Conservation (phyloP, 2,888 invertebrate species). For the Ligdia adustata region DNA sequence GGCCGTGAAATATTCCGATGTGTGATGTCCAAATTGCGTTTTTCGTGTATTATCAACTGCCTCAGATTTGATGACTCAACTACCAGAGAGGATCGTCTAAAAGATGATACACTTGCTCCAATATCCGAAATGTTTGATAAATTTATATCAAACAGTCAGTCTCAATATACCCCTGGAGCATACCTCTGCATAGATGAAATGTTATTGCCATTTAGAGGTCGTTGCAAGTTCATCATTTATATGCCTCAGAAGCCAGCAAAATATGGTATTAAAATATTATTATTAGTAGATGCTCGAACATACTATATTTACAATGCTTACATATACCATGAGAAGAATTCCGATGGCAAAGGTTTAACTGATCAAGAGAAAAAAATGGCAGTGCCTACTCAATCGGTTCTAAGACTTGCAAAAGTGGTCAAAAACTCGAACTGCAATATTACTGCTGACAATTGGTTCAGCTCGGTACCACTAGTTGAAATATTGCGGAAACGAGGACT, state of each 20-base stretch:
- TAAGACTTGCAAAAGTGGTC: conserved; percentile 27
- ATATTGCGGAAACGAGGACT: conserved; percentile 27
- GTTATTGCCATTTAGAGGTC: conserved; percentile 36
- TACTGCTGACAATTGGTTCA: conserved; percentile 39
- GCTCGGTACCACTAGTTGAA: conserved; percentile 33
- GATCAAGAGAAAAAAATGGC: conserved; percentile 29
- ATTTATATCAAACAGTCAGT: conserved; percentile 28
- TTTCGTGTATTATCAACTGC: conserved; percentile 25
- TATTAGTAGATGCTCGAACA: conserved; percentile 27
- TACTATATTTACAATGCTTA: conserved; percentile 31
- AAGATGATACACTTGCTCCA: conserved; percentile 29
- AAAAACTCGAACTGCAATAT: conserved; percentile 30
- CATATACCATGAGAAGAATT: conserved; percentile 33
- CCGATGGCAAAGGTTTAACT: conserved; percentile 30
- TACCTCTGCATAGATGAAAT: conserved; percentile 36
- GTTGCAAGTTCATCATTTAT: conserved; percentile 33
- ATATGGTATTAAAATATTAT: conserved; percentile 34
- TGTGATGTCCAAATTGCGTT: conserved; percentile 25
- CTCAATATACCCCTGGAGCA: conserved; percentile 22
- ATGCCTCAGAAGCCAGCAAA: conserved; percentile 39
- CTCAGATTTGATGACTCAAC: conserved; percentile 35
- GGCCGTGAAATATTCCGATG: conserved; percentile 32
- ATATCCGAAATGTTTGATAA: conserved; percentile 30
- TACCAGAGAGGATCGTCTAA: conserved; percentile 28
- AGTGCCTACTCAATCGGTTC: conserved; percentile 31